These are phyloP conservation scores for Chlorospingus semifuscus DNA, from an alignment of 2,797 vertebrate species.

Conservation along the genomic window DNA sequence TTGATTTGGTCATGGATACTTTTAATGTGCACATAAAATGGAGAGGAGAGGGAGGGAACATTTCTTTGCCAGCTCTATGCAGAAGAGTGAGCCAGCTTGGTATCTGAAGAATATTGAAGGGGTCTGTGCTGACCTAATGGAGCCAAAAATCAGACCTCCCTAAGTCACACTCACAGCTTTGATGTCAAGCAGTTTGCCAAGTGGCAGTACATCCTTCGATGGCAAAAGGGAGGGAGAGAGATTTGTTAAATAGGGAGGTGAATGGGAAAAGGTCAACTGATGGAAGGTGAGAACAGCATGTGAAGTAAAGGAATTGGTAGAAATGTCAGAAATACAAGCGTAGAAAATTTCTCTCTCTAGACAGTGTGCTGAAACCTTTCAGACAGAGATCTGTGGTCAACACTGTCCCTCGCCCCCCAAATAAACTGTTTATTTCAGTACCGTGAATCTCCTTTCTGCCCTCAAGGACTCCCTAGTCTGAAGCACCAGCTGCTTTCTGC, in stretches of 20 bases:
- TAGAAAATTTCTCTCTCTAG: neutral
- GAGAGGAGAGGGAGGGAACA: constrained; percentile 43
- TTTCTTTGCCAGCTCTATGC: constrained; percentile 40
- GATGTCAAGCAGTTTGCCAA: neutral
- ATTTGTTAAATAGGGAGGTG: neutral
- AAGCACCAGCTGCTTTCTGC: neutral
- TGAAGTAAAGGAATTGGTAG: neutral
- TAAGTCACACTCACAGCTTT: neutral
- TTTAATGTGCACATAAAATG: constrained; percentile 72
- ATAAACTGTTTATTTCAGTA: neutral
- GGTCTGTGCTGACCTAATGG: constrained; percentile 25
- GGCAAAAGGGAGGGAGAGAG: neutral
- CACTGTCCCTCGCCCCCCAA: neutral
- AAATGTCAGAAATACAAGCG: neutral
- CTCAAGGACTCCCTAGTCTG: neutral
- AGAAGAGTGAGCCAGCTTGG: constrained; percentile 39
- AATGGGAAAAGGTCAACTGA: neutral
- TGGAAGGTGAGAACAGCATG: neutral
- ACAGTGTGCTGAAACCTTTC: neutral
- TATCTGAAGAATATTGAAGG: constrained; percentile 16
- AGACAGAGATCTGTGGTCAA: neutral
- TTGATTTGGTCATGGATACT: constrained; percentile 73
- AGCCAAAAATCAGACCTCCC: constrained; percentile 16
- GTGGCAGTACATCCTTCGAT: neutral
- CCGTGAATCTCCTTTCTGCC: neutral